Evolutionary conservation across 2,113 vertebrate species (phyloP).

Genomic region (Poicephalus gulielmi): DNA sequence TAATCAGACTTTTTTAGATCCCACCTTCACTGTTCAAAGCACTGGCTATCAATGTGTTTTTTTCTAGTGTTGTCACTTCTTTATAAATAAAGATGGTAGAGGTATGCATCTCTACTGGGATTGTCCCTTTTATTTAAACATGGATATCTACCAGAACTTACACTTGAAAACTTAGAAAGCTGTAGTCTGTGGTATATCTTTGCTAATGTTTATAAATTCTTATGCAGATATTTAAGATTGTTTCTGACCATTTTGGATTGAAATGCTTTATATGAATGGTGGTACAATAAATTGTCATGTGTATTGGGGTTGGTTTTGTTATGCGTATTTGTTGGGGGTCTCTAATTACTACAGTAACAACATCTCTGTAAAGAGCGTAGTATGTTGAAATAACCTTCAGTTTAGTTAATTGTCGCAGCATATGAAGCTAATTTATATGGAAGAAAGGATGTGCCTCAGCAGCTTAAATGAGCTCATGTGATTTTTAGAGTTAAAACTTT

Average conservation of each 20-base stretch:
- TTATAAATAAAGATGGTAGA: constrained; percentile 75
- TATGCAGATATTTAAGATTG: not conserved
- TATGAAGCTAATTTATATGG: not conserved
- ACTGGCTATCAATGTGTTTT: constrained; percentile 80
- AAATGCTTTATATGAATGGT: constrained; percentile 12
- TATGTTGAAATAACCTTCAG: not conserved
- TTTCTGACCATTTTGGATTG: constrained; percentile 2
- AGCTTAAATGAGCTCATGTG: not conserved
- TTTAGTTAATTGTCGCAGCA: not conserved
- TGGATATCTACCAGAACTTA: not conserved
- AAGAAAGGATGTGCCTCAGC: not conserved
- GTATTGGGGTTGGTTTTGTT: not conserved
- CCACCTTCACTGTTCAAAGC: constrained; percentile 70
- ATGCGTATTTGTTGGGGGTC: not conserved
- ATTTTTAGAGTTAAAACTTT: not conserved
- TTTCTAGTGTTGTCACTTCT: constrained; percentile 81
- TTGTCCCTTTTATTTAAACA: constrained; percentile 55
- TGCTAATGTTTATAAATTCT: not conserved
- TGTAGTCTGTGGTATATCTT: not conserved
- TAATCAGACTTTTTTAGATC: constrained; percentile 69
- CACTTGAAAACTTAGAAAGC: not conserved
- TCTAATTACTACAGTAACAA: not conserved
- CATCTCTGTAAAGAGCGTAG: not conserved
- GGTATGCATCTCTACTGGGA: constrained; percentile 41
- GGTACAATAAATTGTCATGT: not conserved